phyloP scores from a whole-genome alignment of 1,140 invertebrate genomes.

The Ceratosolen fusciceps region DNA sequence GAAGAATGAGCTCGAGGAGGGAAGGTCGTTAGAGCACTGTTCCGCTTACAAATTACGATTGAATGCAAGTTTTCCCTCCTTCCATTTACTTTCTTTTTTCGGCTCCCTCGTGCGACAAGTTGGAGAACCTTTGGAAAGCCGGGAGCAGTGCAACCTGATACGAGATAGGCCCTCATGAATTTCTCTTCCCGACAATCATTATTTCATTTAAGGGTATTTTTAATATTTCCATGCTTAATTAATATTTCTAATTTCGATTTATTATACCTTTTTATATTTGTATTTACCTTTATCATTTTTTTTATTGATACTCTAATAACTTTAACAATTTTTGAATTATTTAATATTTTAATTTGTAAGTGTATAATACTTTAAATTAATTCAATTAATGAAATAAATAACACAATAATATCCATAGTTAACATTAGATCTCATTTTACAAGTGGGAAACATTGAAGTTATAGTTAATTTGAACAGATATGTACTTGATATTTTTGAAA shows the following conservation, averaged over 20 bases:
- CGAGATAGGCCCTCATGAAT: neutral
- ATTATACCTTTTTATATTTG: neutral
- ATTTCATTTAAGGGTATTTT: neutral
- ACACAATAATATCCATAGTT: no score
- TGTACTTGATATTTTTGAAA: no score
- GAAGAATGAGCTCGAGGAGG: neutral
- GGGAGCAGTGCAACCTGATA: conserved; percentile 27
- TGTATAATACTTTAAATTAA: no score
- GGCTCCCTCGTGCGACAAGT: conserved; percentile 14
- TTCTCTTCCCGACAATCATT: conserved; percentile 7
- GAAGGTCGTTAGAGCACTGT: conserved; percentile 15
- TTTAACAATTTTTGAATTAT: neutral
- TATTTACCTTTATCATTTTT: neutral
- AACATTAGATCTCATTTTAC: no score
- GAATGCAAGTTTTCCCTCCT: conserved; percentile 52
- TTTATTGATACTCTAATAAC: no score
- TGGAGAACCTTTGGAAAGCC: conserved; percentile 13
- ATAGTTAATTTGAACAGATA: no score
- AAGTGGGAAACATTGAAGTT: no score
- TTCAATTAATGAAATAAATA: no score
- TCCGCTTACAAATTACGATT: conserved; percentile 58
- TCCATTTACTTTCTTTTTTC: conserved; percentile 25
- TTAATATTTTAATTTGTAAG: neutral
- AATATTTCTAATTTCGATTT: neutral
- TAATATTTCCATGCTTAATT: neutral